These are phyloP conservation scores for Catostylus mosaicus DNA, from an alignment of 30 jellyfish, hydroid and myxozoan species.

Conservation along the genomic window DNA sequence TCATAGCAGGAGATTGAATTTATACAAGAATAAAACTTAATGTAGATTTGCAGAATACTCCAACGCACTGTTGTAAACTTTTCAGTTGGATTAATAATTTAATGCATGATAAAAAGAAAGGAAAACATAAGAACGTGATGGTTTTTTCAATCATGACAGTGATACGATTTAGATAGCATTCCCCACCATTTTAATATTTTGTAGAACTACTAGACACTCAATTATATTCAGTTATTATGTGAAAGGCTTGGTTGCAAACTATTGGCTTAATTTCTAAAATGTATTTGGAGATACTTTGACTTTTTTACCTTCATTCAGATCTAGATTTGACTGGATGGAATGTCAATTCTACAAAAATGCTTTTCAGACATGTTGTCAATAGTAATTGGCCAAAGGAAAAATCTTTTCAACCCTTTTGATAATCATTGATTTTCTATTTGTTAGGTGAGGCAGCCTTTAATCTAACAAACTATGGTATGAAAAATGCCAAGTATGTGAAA, in stretches of 20 bases:
- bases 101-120: too few relatives aligned
- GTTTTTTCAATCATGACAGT: neutral
- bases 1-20: neutral
- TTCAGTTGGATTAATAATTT: neutral
- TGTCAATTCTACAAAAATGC: neutral
- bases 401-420: neutral
- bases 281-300: neutral
- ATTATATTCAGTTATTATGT: too few relatives aligned
- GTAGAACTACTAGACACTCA: too few relatives aligned
- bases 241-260: too few relatives aligned
- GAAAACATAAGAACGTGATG: neutral
- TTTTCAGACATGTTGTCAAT: neutral
- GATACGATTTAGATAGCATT: too few relatives aligned
- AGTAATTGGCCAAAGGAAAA: neutral
- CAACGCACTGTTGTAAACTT: neutral
- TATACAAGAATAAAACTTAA: neutral
- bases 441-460: slow-evolving; percentile 18
- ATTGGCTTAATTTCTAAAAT: neutral
- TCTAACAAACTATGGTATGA: slow-evolving; percentile 39
- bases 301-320: too few relatives aligned
- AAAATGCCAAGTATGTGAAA: slow-evolving; percentile 26
- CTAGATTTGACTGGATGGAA: neutral
- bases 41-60: neutral
- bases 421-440: neutral
- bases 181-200: too few relatives aligned